Evolutionary conservation across 2,113 vertebrate species (phyloP).

Genomic region (Addax nasomaculatus): DNA sequence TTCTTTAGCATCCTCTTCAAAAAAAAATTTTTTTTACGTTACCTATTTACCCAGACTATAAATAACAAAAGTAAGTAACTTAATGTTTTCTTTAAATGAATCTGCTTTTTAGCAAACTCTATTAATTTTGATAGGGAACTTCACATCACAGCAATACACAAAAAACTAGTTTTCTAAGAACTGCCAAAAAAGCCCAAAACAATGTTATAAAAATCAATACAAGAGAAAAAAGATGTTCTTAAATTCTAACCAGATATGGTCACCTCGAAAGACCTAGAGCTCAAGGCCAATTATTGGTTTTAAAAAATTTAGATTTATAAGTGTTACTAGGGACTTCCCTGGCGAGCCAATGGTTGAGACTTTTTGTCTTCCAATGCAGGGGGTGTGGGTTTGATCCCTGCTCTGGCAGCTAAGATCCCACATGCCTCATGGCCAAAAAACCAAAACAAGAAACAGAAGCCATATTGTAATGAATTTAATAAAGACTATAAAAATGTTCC

Average conservation of each 20-base stretch:
- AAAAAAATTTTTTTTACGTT: background rate
- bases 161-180: background rate
- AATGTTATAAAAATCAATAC: background rate
- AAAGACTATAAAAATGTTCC: background rate
- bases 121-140: background rate
- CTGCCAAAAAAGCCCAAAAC: background rate
- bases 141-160: background rate
- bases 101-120: background rate
- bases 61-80: background rate
- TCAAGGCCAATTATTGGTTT: background rate
- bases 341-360: background rate
- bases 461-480: background rate
- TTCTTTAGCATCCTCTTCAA: background rate
- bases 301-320: background rate
- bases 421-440: background rate
- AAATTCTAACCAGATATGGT: background rate
- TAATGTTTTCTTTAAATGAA: background rate
- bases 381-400: background rate
- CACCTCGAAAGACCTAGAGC: background rate
- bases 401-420: background rate
- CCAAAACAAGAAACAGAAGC: background rate
- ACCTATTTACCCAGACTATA: background rate
- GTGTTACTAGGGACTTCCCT: background rate
- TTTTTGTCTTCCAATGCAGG: background rate
- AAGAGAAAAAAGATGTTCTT: background rate